Base-by-base conservation (phyloP, 2,888 invertebrate species). In the Cheilosia variabilis region DNA sequence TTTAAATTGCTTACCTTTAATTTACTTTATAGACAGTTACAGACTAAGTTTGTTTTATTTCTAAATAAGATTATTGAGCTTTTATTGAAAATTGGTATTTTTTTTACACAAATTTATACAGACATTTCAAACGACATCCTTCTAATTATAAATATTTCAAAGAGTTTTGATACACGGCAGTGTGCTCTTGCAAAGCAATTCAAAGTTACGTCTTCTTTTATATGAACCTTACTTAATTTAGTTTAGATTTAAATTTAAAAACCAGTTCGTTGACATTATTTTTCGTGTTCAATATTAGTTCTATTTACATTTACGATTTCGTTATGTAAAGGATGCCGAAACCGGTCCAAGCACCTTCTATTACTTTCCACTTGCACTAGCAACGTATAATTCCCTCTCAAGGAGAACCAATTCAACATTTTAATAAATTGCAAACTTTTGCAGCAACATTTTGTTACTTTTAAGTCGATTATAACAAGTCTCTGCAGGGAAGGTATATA, bases 151-250 rank as follows among this genome's bases (percentile, higher is more conserved):
- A 1, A 4, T 43, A 41, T 31, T 17, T 47, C 19, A 57, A 63
- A 19, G 68, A 19, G 69, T 69, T 27, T 66, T 68, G 37, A 37
- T 78, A 72, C 82, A 83, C 63, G 82, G 82, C 82, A 83, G 82
- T 83, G 82, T 53, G 72, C 60, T 60, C 53, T 58, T 65, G 15
- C 53, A 47, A 53, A 65, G 34, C 17, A 63, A 19, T 69, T 81
- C 19, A 65, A 71, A 65, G n/a, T 43, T 43, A 31, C 13, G 53
- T 19, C 1, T 37, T 31, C 24, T 34, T 41, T 41, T 17, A 27
- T 27, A 27, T 6, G 6, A 27, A 6, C 27, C 6, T 4, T 27
- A 7, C n/a, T 27, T 27, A n/a, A 13, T 37, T 7, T n/a, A 60
- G 2, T 53, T 31, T 34, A 5, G 13, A 19, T 17, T 58, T 2